A percentile compares a stretch with the other conserved stretches of the same genome.
Evolutionary conservation across 2,113 vertebrate species (phyloP).

Genomic region (Neopipo cinnamomea): DNA sequence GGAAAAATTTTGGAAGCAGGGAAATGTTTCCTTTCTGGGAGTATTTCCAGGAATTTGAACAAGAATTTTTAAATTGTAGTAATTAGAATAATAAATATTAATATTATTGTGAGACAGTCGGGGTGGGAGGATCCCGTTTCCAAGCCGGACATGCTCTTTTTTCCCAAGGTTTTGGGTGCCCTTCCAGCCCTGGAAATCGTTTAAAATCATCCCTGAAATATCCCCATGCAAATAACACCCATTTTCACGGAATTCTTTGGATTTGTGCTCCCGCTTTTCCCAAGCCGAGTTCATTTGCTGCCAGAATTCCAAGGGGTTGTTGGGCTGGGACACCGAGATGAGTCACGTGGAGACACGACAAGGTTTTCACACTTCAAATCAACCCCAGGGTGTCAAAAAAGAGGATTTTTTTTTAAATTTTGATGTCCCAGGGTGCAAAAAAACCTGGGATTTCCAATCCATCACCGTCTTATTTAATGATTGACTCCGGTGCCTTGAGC

Average conservation of each 20-base stretch:
- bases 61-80: neutral
- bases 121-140: neutral
- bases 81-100: neutral
- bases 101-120: neutral
- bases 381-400: rapidly evolving
- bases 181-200: neutral
- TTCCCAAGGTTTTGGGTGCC: neutral
- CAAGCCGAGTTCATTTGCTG: neutral
- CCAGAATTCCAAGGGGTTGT: neutral
- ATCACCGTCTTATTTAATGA: neutral
- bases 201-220: neutral
- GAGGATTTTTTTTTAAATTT: neutral
- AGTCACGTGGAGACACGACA: rapidly evolving
- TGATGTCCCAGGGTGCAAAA: neutral
- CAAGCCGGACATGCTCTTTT: neutral
- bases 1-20: neutral
- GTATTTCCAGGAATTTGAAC: neutral
- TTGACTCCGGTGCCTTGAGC: neutral
- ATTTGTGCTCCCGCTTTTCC: neutral
- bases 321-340: neutral
- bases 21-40: neutral
- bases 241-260: neutral
- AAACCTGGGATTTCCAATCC: neutral
- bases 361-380: neutral
- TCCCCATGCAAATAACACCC: rapidly evolving